A percentile compares a stretch with the other conserved stretches of the same genome.
These are phyloP conservation scores for Mesorhabditis sp. DNA, from an alignment of 2,888 invertebrate species.

Conservation along the genomic window DNA sequence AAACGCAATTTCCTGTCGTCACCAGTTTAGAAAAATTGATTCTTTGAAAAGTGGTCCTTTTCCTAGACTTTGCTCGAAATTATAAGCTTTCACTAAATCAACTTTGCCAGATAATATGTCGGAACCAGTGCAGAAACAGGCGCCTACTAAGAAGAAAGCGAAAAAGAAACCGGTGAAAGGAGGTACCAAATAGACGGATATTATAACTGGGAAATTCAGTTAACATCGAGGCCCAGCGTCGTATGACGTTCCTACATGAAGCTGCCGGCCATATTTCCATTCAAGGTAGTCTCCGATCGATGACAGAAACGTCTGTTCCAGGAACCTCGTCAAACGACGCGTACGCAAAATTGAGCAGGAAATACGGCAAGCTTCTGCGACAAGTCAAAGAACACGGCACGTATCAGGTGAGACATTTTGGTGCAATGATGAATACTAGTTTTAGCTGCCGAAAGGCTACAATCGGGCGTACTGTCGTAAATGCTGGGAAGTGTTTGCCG, in stretches of 20 bases:
- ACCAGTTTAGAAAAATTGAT: too few relatives aligned
- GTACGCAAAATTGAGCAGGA: conserved; percentile 33
- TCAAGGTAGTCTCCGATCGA: too few relatives aligned
- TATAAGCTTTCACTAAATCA: too few relatives aligned
- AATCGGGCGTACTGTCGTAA: conserved; percentile 37
- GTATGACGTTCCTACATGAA: conserved; percentile 28
- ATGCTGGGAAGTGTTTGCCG: conserved; percentile 36
- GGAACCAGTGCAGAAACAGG: too few relatives aligned
- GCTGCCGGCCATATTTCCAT: conserved; percentile 13
- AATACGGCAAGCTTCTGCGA: conserved; percentile 28
- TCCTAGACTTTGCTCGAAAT: too few relatives aligned
- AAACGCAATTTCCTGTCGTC: too few relatives aligned
- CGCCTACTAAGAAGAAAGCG: too few relatives aligned
- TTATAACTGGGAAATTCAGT: too few relatives aligned
- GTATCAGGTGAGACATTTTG: background rate
- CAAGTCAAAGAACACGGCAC: conserved; percentile 37
- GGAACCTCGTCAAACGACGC: conserved; percentile 29
- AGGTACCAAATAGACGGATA: too few relatives aligned
- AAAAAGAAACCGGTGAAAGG: too few relatives aligned
- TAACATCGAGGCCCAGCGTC: conserved; percentile 8
- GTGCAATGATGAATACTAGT: background rate
- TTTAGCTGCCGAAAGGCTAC: background rate
- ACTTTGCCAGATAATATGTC: too few relatives aligned
- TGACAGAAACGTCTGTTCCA: background rate
- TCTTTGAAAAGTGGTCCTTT: too few relatives aligned